phyloP scores from a whole-genome alignment of 2,113 vertebrate genomes.

The Pitta sordida region DNA sequence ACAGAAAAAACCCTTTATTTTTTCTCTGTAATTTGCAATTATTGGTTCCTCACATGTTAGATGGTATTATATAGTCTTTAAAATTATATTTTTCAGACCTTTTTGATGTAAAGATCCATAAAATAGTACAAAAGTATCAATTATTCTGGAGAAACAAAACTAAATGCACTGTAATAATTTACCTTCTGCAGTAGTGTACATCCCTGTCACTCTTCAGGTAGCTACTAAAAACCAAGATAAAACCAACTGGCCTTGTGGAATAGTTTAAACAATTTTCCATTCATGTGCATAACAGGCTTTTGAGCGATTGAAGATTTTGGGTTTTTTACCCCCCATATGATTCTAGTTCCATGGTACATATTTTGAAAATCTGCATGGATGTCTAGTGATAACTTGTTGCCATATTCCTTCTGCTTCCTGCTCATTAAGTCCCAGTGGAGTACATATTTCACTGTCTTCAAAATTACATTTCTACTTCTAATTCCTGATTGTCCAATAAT shows the following conservation, averaged over 20 bases:
- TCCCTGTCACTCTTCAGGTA: not conserved
- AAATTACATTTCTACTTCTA: not conserved
- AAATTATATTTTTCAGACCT: not conserved
- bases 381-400: not conserved
- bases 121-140: not conserved
- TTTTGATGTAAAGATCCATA: not conserved
- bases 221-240: not conserved
- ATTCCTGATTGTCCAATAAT: not conserved
- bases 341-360: not conserved
- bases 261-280: not conserved
- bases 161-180: not conserved
- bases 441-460: not conserved
- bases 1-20: not conserved
- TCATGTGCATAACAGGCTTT: not conserved
- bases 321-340: not conserved
- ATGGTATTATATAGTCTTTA: not conserved
- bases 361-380: not conserved
- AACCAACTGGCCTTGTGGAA: not conserved
- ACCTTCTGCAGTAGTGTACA: not conserved
- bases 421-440: not conserved
- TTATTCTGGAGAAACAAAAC: not conserved
- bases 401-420: not conserved
- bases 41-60: not conserved
- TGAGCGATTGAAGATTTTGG: not conserved
- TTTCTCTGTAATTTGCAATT: not conserved